Conservation (phyloP, 2,888 invertebrate genomes). For the Diaperis boleti region DNA sequence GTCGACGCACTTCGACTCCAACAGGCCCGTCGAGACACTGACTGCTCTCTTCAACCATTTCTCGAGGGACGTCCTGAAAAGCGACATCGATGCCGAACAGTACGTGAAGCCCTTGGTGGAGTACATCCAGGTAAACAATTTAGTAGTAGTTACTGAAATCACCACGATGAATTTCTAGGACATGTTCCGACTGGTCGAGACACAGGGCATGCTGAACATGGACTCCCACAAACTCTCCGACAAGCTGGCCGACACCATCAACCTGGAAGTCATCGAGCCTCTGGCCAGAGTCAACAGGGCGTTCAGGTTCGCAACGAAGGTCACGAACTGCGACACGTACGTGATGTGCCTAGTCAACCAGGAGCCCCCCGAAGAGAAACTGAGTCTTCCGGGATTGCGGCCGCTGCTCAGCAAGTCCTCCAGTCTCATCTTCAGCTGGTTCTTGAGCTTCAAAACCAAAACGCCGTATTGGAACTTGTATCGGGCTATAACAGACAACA, state of each 20-base stretch:
- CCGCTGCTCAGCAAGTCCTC: constrained; percentile 78
- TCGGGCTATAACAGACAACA: constrained; percentile 78
- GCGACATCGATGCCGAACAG: constrained; percentile 78
- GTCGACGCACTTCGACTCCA: constrained; percentile 75
- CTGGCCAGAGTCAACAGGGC: constrained; percentile 85
- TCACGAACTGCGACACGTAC: constrained; percentile 80
- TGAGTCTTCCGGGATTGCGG: constrained; percentile 77
- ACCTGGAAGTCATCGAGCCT: constrained; percentile 86
- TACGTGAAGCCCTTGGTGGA: constrained; percentile 83
- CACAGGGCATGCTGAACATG: constrained; percentile 71
- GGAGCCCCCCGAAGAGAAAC: constrained; percentile 69
- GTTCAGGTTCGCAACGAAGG: constrained; percentile 77
- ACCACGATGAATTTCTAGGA: constrained; percentile 68
- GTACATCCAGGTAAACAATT: constrained; percentile 67
- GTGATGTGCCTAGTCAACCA: constrained; percentile 84
- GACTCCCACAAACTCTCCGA: constrained; percentile 81
- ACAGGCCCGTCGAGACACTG: constrained; percentile 78
- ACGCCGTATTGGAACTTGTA: constrained; percentile 85
- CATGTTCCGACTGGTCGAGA: constrained; percentile 77
- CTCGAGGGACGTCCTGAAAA: constrained; percentile 77
- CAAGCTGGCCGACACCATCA: constrained; percentile 82
- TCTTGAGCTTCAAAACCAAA: constrained; percentile 79
- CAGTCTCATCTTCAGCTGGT: constrained; percentile 82
- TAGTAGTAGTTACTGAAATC: too few species aligned
- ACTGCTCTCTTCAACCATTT: constrained; percentile 77